Evolutionary conservation across 2,113 vertebrate genomes (phyloP), one percentile per base, ranked within the genome.

Genomic region (Stercorarius parasiticus): DNA sequence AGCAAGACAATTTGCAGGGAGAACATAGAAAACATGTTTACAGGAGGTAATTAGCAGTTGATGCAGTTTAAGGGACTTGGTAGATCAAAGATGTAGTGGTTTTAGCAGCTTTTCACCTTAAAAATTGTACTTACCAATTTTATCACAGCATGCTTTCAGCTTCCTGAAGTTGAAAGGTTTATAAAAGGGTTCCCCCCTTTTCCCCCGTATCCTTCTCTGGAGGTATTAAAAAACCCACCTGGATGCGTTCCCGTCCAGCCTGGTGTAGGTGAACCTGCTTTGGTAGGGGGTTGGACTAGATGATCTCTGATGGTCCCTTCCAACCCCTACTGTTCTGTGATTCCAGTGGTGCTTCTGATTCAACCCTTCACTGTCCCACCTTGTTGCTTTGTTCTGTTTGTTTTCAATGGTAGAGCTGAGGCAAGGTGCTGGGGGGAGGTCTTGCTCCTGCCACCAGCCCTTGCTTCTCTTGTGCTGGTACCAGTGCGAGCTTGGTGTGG

Each of bases 1-100:
- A 93, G 92, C 58, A 72, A 85, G 62, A 93, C 90, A 95, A 93
- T 96, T 94, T 91, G 53, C 90, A 88, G 90, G 56, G 70, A 77
- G 66, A 94, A 96, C 87, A 85, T 6, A 94, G 83, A 78, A 86
- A 88, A 82, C 23, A 1, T 76, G 58, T 94, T 95, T 95, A 93
- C 58, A 94, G 66, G 45, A 95, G 42, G 78, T 91, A 96, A 96
- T 96, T 96, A 96, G 93, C 49, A 1, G 91, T 38, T 88, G 49
- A 69, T 93, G 92, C 74, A 40, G 10, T 86, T 83, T 13, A 45
- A 92, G 76, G 34, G 30, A 59, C 50, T 95, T 88, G 17, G 47
- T 67, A 86, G 77, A 96, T 95, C 77, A 96, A 95, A 96, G 88
- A 88, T 84, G 45, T 0, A 0, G 36, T 70, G 27, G 38, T 73